Conservation (phyloP, 2,888 invertebrate species). For the Lysandra bellargus region DNA sequence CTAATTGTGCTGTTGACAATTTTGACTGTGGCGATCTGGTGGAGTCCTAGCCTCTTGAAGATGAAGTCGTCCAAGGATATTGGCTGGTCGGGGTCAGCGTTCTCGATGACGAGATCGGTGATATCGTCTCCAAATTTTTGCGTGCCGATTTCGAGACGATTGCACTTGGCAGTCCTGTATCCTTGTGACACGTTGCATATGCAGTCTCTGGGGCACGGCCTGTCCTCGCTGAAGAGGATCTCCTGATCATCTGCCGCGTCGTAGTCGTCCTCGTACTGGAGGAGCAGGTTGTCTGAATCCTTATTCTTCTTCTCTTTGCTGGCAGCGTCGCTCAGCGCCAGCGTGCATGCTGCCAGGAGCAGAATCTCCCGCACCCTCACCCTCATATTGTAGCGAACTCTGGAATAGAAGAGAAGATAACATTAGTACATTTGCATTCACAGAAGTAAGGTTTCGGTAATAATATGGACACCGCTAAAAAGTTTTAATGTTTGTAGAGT, state of each 20-base stretch:
- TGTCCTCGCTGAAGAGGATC: constrained; percentile 71
- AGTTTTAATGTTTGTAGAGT: not conserved
- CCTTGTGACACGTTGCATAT: constrained; percentile 81
- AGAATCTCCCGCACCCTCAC: constrained; percentile 75
- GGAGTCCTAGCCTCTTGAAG: constrained; percentile 83
- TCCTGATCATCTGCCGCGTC: constrained; percentile 73
- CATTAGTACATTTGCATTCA: constrained; percentile 16
- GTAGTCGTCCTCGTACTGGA: constrained; percentile 71
- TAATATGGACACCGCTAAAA: too few species aligned
- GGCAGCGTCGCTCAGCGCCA: constrained; percentile 62
- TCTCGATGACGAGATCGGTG: constrained; percentile 84
- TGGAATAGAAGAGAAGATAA: constrained; percentile 56
- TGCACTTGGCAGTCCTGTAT: constrained; percentile 84
- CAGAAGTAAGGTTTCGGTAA: not conserved
- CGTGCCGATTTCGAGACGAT: constrained; percentile 83
- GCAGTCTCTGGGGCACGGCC: constrained; percentile 83
- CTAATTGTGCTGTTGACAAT: constrained; percentile 86
- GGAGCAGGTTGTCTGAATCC: constrained; percentile 58
- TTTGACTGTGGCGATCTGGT: constrained; percentile 83
- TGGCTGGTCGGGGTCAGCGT: constrained; percentile 80
- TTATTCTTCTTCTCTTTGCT: constrained; percentile 64
- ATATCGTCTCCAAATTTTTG: constrained; percentile 85
- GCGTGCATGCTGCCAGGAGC: constrained; percentile 73
- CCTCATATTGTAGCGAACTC: constrained; percentile 77
- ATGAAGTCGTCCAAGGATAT: constrained; percentile 82